Percentiles rank a stretch among this genome's conserved stretches.
Conservation (phyloP, 2,113 vertebrate species). For the Microcebus ravelobensis region DNA sequence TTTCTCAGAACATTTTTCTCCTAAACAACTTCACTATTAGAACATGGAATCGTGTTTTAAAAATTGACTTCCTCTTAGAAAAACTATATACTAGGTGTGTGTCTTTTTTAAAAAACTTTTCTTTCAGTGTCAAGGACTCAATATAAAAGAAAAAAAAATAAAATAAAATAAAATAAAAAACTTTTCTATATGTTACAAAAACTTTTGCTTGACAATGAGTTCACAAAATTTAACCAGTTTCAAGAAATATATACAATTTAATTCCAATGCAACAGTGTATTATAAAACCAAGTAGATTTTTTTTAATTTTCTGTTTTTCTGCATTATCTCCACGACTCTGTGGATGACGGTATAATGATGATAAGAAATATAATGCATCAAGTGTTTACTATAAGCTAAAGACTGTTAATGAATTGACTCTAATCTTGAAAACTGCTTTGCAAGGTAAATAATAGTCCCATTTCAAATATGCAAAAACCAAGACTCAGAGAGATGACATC, state of each 20-base stretch:
- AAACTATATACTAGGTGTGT: background rate
- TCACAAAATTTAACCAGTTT: slow-evolving; percentile 27
- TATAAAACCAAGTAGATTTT: background rate
- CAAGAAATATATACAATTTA: background rate
- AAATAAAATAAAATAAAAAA: background rate
- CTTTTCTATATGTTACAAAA: background rate
- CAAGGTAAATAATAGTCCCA: background rate
- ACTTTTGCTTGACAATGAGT: background rate
- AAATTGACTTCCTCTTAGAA: background rate
- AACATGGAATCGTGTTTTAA: background rate
- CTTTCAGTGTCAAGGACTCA: too few relatives aligned
- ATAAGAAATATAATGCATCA: background rate
- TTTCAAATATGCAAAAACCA: slow-evolving; percentile 22
- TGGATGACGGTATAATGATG: background rate
- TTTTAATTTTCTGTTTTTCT: background rate
- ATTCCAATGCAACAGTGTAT: slow-evolving; percentile 7
- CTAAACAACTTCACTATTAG: background rate
- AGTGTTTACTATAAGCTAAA: background rate
- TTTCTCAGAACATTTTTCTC: slow-evolving; percentile 18
- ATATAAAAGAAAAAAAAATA: too few relatives aligned
- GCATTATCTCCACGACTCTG: background rate
- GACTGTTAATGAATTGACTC: background rate
- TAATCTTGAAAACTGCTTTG: background rate
- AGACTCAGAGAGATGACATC: background rate
- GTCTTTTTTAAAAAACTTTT: background rate